Conservation (phyloP, 2,797 vertebrate genomes). For the Mycteria americana region DNA sequence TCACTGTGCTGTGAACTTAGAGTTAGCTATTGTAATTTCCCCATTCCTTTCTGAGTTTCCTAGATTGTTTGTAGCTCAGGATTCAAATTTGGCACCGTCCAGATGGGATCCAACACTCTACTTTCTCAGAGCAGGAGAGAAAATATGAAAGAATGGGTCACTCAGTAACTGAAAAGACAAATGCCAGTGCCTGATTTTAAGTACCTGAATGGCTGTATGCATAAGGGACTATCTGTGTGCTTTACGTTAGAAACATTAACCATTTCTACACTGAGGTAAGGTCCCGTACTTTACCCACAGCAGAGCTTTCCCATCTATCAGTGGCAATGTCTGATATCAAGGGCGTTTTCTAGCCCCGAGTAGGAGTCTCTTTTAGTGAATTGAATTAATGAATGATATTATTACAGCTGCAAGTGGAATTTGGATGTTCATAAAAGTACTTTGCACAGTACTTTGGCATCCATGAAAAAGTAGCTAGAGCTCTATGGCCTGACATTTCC, state of each 20-base stretch:
- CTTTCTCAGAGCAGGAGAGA: not conserved
- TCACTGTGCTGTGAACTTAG: not conserved
- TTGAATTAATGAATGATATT: not conserved
- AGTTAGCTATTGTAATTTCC: not conserved
- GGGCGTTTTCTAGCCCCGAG: not conserved
- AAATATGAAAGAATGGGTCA: not conserved
- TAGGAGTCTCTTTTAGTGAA: not conserved
- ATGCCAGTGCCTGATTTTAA: not conserved
- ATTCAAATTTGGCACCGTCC: not conserved
- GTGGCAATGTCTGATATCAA: not conserved
- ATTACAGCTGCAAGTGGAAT: slow-evolving; percentile 15
- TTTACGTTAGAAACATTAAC: not conserved
- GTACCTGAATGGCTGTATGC: not conserved
- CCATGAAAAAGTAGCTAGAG: not conserved
- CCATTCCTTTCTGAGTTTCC: not conserved
- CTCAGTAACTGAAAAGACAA: not conserved
- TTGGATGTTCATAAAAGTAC: not conserved
- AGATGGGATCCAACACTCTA: not conserved
- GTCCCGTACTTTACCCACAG: rapidly evolving
- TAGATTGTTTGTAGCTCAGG: not conserved
- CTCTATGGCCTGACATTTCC: not conserved
- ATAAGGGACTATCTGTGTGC: not conserved
- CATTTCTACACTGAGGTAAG: not conserved
- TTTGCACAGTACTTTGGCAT: not conserved
- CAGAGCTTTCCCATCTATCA: not conserved